Base-by-base conservation (phyloP, 2,888 invertebrate species). In the Eugnorisma glareosa region DNA sequence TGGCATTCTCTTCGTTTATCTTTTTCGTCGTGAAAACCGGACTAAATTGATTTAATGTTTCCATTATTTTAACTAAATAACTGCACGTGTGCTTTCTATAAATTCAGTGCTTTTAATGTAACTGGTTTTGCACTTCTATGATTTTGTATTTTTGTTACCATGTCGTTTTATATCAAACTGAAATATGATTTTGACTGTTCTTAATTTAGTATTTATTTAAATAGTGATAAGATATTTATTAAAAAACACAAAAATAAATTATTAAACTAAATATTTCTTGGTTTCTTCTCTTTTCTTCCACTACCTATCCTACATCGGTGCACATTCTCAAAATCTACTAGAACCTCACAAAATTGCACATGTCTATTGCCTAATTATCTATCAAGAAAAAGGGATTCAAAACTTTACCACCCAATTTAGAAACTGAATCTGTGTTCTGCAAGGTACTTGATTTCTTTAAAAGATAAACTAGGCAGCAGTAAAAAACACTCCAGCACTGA, bases 211-310 rank as follows among this genome's bases (percentile, higher is more conserved):
- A 64, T 70, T 70, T 83, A 81, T 84, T 81, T 28, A 24, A 35
- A 21, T 84, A 86, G 69, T 78, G n/a, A 67, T 88, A 89, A 82
- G 81, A 57, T 87, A 88, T 80, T 84, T 88, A 82, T 81, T 79
- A 80, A 64, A 70, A 43, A 31, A 40, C 67, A 51, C 31, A 74
- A 75, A 63, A 88, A 81, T 84, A 84, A 87, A 88, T 43, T 64
- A 31, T 88, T 83, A 28, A 70, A 28, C 28, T 66, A 59, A 63
- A 67, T 31, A 51, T 64, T 66, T 83, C 8, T 43, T 74, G 57
- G 67, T 43, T 81, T 83, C 68, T 75, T 86, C 64, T 67, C 74
- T 77, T 13, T 45, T 61, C 54, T 77, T 28, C 24, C 6, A 13
- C 11, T 51, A 31, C 18, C 59, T 8, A n/a, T 15, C 5, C 37